Conservation (phyloP, 2,797 vertebrate species). For the Scleropages formosus region DNA sequence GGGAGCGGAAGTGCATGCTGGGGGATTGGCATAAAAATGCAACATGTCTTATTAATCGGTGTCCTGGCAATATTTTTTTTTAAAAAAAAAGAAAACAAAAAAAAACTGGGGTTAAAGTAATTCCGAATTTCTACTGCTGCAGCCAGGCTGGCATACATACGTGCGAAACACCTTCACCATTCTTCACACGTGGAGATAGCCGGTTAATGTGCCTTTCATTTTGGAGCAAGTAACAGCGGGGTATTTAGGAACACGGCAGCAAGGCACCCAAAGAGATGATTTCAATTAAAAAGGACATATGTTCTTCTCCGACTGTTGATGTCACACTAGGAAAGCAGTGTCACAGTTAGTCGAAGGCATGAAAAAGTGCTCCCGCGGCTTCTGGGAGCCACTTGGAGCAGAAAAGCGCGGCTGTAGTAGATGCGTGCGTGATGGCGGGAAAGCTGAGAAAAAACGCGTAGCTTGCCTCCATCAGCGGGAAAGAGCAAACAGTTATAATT, state of each 20-base stretch:
- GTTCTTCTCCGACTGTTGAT: not conserved
- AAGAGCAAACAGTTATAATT: not conserved
- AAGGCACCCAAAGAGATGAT: not conserved
- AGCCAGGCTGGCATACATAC: too few species aligned
- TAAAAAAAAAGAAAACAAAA: too few species aligned
- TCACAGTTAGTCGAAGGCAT: not conserved
- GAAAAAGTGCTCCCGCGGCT: not conserved
- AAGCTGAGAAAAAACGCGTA: not conserved
- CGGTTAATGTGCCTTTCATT: not conserved
- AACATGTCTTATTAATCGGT: constrained; percentile 43
- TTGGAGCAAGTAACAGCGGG: not conserved
- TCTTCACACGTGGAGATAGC: not conserved
- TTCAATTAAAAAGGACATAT: constrained; percentile 1
- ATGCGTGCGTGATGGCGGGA: not conserved
- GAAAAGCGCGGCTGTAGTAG: not conserved
- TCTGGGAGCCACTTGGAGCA: not conserved
- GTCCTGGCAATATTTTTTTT: too few species aligned
- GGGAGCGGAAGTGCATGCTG: not conserved
- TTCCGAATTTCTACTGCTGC: not conserved
- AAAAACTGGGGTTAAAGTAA: too few species aligned
- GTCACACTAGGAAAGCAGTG: not conserved
- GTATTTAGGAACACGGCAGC: not conserved
- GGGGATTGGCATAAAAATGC: not conserved
- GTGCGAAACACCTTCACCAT: not conserved
- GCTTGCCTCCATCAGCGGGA: not conserved